Evolutionary conservation across 2,797 vertebrate genomes (phyloP).

Genomic region (Decapterus maruadsi): DNA sequence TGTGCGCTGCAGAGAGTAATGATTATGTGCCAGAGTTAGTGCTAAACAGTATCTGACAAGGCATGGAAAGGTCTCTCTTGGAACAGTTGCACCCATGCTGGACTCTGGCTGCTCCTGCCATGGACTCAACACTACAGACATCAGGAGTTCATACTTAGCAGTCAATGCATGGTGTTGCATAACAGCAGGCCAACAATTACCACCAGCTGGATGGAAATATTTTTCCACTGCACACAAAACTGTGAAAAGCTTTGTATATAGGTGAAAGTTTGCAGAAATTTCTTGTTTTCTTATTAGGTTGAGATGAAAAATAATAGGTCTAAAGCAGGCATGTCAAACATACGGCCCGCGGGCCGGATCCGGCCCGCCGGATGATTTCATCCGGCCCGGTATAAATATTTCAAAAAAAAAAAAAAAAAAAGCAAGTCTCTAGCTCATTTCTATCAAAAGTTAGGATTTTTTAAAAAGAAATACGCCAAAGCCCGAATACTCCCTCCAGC

Average conservation of each 20-base stretch:
- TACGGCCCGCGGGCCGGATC: too few relatives aligned
- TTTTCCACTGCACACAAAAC: conserved; percentile 59
- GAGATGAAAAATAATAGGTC: neutral
- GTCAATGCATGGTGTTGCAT: conserved; percentile 76
- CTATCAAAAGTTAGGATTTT: too few relatives aligned
- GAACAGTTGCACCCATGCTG: conserved; percentile 72
- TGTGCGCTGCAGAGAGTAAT: conserved; percentile 80
- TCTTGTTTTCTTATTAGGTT: conserved; percentile 2
- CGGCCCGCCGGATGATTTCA: too few relatives aligned
- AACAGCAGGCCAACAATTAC: conserved; percentile 64
- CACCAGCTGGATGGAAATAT: conserved; percentile 55
- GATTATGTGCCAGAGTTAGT: conserved; percentile 85
- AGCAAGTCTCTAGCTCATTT: too few relatives aligned
- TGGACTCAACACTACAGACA: conserved; percentile 65
- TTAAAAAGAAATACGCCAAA: too few relatives aligned
- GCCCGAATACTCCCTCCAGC: too few relatives aligned
- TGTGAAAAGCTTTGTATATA: conserved; percentile 22
- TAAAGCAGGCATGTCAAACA: too few relatives aligned
- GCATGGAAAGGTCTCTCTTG: conserved; percentile 79
- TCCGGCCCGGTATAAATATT: too few relatives aligned
- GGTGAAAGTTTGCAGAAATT: neutral
- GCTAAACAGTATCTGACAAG: conserved; percentile 84
- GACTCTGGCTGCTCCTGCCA: conserved; percentile 45
- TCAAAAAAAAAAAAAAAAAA: too few relatives aligned
- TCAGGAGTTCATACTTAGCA: conserved; percentile 58